Evolutionary conservation across 2,113 vertebrate species (phyloP).

Genomic region (Oxygymnocypris stewartii): DNA sequence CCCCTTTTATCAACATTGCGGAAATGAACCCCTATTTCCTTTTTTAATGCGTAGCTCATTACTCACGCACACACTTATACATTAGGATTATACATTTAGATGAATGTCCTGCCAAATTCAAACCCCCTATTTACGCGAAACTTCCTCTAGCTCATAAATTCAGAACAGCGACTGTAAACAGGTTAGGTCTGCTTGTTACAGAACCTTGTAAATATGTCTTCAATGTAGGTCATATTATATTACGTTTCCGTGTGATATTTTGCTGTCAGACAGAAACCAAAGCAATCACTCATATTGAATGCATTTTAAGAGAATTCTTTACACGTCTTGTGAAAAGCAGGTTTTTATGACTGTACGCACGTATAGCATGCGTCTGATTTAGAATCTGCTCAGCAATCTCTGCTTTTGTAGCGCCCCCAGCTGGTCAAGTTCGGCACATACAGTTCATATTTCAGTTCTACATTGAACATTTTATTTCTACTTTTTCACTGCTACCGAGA

Average conservation of each 20-base stretch:
- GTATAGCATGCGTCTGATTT: neutral
- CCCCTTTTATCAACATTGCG: constrained; percentile 12
- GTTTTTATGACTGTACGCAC: neutral
- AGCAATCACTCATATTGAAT: neutral
- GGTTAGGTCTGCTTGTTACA: neutral
- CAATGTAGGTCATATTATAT: neutral
- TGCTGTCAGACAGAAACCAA: neutral
- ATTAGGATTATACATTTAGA: constrained; percentile 5
- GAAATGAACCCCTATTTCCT: constrained; percentile 19
- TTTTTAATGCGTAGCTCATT: constrained; percentile 6
- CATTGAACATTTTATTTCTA: neutral
- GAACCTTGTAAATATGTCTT: neutral
- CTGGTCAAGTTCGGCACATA: constrained; percentile 6
- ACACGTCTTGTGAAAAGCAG: neutral
- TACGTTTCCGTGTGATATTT: neutral
- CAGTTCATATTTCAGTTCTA: neutral
- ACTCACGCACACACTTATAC: neutral
- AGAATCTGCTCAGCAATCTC: constrained; percentile 1
- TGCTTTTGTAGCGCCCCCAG: constrained; percentile 44
- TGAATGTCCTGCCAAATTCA: constrained; percentile 2
- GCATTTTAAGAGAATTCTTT: neutral
- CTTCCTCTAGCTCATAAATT: neutral
- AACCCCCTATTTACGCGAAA: neutral
- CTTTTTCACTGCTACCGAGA: neutral
- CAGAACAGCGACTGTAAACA: neutral